phyloP scores from a whole-genome alignment of 2,113 vertebrate species.

The Deroptyus accipitrinus region DNA sequence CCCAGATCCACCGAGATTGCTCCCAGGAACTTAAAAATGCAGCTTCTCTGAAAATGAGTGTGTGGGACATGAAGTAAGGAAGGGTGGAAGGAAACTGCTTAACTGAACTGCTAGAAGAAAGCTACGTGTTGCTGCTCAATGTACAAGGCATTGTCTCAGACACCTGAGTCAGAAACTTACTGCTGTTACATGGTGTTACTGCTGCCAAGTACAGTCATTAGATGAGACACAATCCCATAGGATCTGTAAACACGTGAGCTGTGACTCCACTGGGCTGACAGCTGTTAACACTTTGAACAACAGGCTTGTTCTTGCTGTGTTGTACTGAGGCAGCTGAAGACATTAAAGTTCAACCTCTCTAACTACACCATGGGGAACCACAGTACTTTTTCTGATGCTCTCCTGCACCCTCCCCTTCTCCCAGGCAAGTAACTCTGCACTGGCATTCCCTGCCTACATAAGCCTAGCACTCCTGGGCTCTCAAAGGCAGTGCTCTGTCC shows the following conservation, averaged over 20 bases:
- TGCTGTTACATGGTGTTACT: neutral
- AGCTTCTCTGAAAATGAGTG: constrained; percentile 82
- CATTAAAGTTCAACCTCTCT: neutral
- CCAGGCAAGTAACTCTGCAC: neutral
- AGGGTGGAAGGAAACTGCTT: neutral
- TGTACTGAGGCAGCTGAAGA: neutral
- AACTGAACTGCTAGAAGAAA: neutral
- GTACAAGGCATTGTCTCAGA: neutral
- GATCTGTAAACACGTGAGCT: neutral
- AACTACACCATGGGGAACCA: neutral
- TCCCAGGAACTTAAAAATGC: constrained; percentile 96
- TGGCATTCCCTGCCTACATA: neutral
- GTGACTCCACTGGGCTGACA: neutral
- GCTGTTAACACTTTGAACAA: neutral
- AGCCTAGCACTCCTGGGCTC: neutral
- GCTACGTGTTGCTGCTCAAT: neutral
- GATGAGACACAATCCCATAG: neutral
- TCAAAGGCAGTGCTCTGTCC: neutral
- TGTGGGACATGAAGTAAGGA: neutral
- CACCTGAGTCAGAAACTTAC: neutral
- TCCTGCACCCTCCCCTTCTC: neutral
- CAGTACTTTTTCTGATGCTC: neutral
- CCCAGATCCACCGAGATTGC: constrained; percentile 90
- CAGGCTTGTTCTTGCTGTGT: neutral
- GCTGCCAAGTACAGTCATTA: neutral